Evolutionary conservation across 2,113 vertebrate genomes (phyloP), one percentile per base, ranked within the genome.

Genomic region (Oreochromis niloticus): DNA sequence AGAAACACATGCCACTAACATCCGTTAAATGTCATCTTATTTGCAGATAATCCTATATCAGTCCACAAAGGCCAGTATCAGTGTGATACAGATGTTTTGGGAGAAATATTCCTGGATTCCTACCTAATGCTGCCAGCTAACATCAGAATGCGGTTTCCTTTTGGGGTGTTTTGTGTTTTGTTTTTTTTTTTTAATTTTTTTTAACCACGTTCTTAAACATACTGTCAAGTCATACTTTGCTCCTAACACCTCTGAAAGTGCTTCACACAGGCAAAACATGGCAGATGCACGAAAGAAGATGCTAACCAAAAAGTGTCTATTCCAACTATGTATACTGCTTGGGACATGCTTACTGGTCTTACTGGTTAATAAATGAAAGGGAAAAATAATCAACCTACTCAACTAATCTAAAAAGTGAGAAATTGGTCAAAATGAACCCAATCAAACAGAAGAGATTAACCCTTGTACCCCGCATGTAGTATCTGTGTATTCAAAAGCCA

Each of bases 111-210:
- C 4, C 41, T 75, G 68, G 8, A 48, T 78, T 24, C 24, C 24
- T 78, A 32, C 43, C 43, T 12, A 78, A 19, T 78, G 43, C 14
- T 73, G 46, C 24, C 14, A 48, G 1, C 43, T 30, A 30, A 17
- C 43, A 48, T 19, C 4, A 30, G 71, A 75, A 30, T 14, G 24
- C 43, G 10, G n/a, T 46, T 48, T 17, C 3, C 3, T 57, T 32
- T 2, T 32, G 7, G 24, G 24, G 3, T 24, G 3, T 24, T 24
- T 24, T 24, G 3, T 3, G 3, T 1, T 1, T 1, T 6, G 3
- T 30, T 5, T 5, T 34, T 34, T 7, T 34, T 3, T n/a, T n/a
- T n/a, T n/a, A n/a, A n/a, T 7, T 8, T 36, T 36, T 2, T 2
- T 5, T 11, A 57, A 16, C 1, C 13, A 24, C 1, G 2, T 27